phyloP scores from a whole-genome alignment of 2,797 vertebrate genomes.

The Fringilla coelebs region DNA sequence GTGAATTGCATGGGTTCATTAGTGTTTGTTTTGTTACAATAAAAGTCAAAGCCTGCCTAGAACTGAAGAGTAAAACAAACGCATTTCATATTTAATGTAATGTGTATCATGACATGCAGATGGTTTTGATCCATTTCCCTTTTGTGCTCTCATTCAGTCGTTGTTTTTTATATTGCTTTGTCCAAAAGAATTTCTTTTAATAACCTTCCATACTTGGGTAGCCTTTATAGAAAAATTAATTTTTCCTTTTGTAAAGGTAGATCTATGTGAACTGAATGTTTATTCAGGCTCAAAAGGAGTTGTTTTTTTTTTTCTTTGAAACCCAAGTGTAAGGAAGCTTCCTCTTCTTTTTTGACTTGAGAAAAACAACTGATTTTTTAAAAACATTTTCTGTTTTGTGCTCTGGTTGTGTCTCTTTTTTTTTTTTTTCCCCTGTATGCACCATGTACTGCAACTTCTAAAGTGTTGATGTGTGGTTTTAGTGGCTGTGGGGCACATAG shows the following conservation, averaged over 20 bases:
- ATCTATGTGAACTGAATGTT: neutral
- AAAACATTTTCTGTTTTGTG: neutral
- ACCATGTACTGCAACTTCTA: neutral
- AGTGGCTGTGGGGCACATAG: neutral
- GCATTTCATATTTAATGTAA: neutral
- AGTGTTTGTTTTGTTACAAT: neutral
- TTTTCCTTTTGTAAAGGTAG: neutral
- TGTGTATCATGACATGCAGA: neutral
- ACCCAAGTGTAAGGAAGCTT: neutral
- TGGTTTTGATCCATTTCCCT: conserved; percentile 3
- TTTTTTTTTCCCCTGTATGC: neutral
- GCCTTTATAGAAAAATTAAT: neutral
- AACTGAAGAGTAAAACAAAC: neutral
- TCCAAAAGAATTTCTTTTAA: neutral
- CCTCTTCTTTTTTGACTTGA: neutral
- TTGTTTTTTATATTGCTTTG: neutral
- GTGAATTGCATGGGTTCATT: neutral
- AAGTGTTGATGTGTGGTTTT: neutral
- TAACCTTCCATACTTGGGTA: neutral
- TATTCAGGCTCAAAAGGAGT: neutral
- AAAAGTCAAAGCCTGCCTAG: neutral
- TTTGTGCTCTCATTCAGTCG: neutral
- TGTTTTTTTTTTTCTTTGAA: neutral
- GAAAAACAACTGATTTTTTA: neutral
- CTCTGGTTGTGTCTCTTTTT: neutral